phyloP scores from a whole-genome alignment of 1,140 invertebrate species.

The Brachionus rubens region DNA sequence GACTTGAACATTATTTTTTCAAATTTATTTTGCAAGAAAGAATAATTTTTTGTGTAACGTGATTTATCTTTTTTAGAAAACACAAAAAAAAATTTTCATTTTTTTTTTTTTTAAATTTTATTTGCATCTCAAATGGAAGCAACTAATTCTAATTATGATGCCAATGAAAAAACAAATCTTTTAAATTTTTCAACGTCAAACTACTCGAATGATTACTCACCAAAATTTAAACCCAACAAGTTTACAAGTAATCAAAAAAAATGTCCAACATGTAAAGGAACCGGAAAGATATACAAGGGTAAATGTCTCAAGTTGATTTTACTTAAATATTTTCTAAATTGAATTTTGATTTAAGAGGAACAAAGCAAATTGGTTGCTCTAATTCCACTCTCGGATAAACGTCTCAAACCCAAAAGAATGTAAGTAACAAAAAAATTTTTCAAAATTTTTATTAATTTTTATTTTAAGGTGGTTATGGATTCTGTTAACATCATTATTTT shows the following conservation, averaged over 20 bases:
- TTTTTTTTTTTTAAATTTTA: no score
- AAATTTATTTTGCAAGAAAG: no score
- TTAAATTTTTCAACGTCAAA: no score
- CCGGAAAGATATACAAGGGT: conserved; percentile 40
- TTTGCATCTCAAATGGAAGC: no score
- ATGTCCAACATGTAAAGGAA: conserved; percentile 42
- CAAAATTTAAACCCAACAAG: not conserved
- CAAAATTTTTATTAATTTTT: not conserved
- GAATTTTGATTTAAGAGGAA: not conserved
- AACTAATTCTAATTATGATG: no score
- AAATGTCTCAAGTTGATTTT: not conserved
- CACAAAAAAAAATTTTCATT: no score
- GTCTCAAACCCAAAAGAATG: conserved; percentile 43
- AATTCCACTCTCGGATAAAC: conserved; percentile 28
- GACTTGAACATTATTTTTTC: no score
- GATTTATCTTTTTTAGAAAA: no score
- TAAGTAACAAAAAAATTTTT: not conserved
- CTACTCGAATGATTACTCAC: no score
- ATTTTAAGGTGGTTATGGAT: conserved; percentile 25
- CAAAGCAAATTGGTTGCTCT: conserved; percentile 37
- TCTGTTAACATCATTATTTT: not conserved
- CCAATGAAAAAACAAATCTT: no score
- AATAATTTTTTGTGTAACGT: no score
- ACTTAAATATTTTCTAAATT: not conserved
- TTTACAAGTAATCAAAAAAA: not conserved